Evolutionary conservation across 2,797 vertebrate genomes (phyloP), one percentile per base, ranked within the genome.

Genomic region (Platalea minor): DNA sequence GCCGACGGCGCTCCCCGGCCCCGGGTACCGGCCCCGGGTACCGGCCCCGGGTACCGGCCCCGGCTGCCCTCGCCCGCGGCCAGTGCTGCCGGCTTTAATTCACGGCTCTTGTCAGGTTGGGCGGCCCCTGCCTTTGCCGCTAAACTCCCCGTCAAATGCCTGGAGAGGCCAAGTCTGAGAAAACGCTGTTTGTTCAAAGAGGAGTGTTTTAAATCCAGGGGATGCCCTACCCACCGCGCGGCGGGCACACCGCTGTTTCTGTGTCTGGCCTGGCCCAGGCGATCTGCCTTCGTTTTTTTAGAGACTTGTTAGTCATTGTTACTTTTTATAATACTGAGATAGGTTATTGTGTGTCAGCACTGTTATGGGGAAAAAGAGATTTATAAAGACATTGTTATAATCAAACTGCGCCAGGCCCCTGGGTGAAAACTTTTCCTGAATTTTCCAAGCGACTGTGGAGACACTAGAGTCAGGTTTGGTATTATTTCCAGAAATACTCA

Each of bases 11-110:
- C 24, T 5, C 10, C 0, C 13, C 72, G 21, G 21, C 24, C 39
- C 46, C 13, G 1, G 7, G 35, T 35, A 35, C 35, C 35, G 35
- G 35, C 35, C 35, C 35, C 35, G 35, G 35, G 35, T 35, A 35
- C 5, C 48, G 17, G 63, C 3, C 20, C 56, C 2, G 33, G 56
- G 16, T 1, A 9, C 24, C 48, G 2, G 1, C 18, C 50, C 2
- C 25, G 2, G 37, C 43, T 20, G 12, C 31, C 0, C 17, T 5
- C 4, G 1, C 48, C 7, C 3, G 11, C 11, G 21, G 3, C 6
- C 2, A 7, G 19, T 2, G 24, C 5, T 1, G 2, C 41, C 6
- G 13, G 11, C 1, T 20, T 39, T 6, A 0, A 4, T 7, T 2
- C 2, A 0, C 2, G 7, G 68, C 10, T 35, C 68, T 31, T 1